Evolutionary conservation across 2,797 vertebrate species (phyloP), one percentile per base, ranked within the genome.

Genomic region (Artibeus jamaicensis): DNA sequence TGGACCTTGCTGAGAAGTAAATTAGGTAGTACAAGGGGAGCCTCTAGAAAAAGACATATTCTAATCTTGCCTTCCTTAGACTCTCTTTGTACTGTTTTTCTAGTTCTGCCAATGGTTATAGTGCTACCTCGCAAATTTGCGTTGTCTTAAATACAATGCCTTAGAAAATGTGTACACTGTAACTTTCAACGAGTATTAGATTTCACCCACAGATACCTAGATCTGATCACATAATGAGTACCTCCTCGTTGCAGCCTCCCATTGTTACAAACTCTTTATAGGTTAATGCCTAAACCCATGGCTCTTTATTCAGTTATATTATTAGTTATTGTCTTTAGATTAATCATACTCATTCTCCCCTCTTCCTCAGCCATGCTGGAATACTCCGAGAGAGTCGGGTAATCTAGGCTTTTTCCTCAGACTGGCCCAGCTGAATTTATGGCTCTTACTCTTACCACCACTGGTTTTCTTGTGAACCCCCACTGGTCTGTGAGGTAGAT

Each of bases 331-430:
- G 3, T 46, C 46, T 65, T 92, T 65, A 71, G 65, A 67, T 73
- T n/a, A 89, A 44, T 89, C 15, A 9, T 32, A 46, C 6, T 34
- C 4, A 9, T 74, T 14, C 37, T 62, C 5, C 26, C 4, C 6
- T 85, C 34, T 44, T 11, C 19, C 7, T 7, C 18, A 39, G 42
- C 65, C 2, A 26, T 9, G 5, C n/a, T 42, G n/a, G 82, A 29
- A 7, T 21, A 44, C 59, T 26, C 37, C 1, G 2, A 6, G 2
- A 6, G 11, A 59, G 24, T 26, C 24, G 2, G 19, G 24, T 2
- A 48, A 70, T 78, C 39, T 57, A 32, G 1, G 34, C 24, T 85
- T 73, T 89, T 86, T 37, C 6, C 62, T 73, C 62, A 44, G 6
- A 78, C 21, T 19, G 12, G 6, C 77, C 48, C 55, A 18, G 5